Evolutionary conservation across 2,797 vertebrate genomes (phyloP), one percentile per base, ranked within the genome.

Genomic region (Triplophysa yarkandensis): DNA sequence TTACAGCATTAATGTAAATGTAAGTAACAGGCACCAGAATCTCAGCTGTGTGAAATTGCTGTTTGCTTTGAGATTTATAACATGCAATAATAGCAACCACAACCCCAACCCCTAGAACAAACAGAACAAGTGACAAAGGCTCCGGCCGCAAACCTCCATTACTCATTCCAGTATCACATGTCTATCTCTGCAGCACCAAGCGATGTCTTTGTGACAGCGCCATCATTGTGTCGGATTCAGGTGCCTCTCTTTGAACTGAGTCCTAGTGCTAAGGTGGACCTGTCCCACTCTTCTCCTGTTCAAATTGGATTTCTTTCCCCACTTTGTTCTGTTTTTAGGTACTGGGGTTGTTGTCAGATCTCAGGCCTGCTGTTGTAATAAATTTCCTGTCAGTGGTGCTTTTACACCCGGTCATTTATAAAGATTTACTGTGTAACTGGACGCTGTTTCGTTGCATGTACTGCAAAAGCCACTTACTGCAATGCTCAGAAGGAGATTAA

Each of bases 231-330:
- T 60, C 57, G 34, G 25, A 80, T 62, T 80, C 77, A 71, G 67
- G 73, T 34, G 69, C 76, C 27, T 79, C 78, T 60, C 27, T 76
- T 82, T 79, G 65, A 78, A 83, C 69, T 41, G 50, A 48, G 48
- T 76, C 78, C 58, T 52, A 66, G 77, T 71, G 79, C 80, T 70
- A 77, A 77, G 82, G 69, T 25, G 76, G 77, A 82, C 75, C 82
- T 82, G 78, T 28, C 80, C 69, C 76, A 10, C 77, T 74, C 32
- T 57, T 76, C 80, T 75, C 46, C 61, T 32, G 50, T 60, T 82
- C 75, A 83, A 83, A 84, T 80, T 79, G 71, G 69, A 85, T 79
- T 73, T 76, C 69, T 62, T 62, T 65, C 43, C 66, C 39, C 48
- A 58, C 25, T 68, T 60, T 65, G 52, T 78, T 74, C 63, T 72